A percentile compares a stretch with the other conserved stretches of the same genome.
Conservation (phyloP, 2,888 invertebrate genomes). For the Sinelater perroti region DNA sequence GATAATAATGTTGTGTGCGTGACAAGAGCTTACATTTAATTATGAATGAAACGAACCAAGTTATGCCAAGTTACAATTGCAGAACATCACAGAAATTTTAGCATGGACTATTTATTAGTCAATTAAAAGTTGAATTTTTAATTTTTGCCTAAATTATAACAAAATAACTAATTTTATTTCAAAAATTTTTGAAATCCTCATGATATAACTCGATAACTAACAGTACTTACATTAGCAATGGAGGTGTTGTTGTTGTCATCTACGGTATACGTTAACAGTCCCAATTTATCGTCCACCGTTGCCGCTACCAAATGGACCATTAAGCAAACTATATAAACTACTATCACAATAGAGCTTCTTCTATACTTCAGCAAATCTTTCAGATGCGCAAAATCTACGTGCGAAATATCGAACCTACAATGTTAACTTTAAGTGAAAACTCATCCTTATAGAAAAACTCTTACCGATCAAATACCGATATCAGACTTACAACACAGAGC, state of each 20-base stretch:
- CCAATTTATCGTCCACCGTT: slow-evolving; percentile 55
- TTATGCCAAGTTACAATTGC: too few species aligned
- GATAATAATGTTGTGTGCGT: too few species aligned
- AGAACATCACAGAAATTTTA: too few species aligned
- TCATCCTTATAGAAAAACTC: slow-evolving; percentile 30
- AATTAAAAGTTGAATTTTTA: too few species aligned
- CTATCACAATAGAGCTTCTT: slow-evolving; percentile 52
- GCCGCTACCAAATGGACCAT: slow-evolving; percentile 55
- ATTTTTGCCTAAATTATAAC: too few species aligned
- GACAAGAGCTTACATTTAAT: too few species aligned
- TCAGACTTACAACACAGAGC: slow-evolving; percentile 66
- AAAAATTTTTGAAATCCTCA: too few species aligned
- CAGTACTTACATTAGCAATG: slow-evolving; percentile 45
- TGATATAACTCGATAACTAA: too few species aligned
- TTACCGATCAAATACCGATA: slow-evolving; percentile 70
- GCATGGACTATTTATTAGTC: too few species aligned
- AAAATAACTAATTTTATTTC: too few species aligned
- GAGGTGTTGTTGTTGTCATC: slow-evolving; percentile 40
- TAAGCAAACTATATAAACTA: slow-evolving; percentile 54
- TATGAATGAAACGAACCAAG: too few species aligned
- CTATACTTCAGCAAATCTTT: slow-evolving; percentile 51
- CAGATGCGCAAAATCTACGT: slow-evolving; percentile 49
- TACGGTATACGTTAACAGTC: slow-evolving; percentile 49
- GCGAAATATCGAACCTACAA: slow-evolving; percentile 57
- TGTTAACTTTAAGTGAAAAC: not conserved